Conservation (phyloP, 2,113 vertebrate species). For the Regulus satrapa region DNA sequence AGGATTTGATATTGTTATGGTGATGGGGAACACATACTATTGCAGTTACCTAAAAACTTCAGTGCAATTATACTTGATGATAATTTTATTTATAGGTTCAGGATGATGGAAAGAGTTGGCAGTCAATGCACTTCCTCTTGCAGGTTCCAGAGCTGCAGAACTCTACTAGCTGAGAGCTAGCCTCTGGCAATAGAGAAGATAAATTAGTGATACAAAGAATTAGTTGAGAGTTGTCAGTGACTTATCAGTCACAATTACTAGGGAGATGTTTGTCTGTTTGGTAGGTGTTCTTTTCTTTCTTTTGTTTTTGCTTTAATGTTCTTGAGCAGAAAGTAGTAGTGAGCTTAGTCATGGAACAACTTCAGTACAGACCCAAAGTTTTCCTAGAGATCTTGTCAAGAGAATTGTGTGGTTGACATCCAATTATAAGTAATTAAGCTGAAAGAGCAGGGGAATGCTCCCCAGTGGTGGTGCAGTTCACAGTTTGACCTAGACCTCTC, state of each 20-base stretch:
- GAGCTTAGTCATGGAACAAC: neutral
- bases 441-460: neutral
- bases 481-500: neutral
- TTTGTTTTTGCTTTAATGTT: neutral
- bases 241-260: neutral
- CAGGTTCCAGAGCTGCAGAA: neutral
- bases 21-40: neutral
- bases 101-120: neutral
- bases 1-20: neutral
- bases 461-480: neutral
- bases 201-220: neutral
- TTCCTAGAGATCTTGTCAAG: neutral
- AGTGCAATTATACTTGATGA: neutral
- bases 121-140: neutral
- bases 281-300: neutral
- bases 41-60: neutral
- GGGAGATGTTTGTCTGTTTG: neutral
- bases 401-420: neutral
- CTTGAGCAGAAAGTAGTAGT: neutral
- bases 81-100: neutral
- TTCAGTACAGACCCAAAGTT: neutral
- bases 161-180: neutral
- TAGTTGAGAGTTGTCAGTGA: neutral
- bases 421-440: neutral
- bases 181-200: neutral